These are phyloP conservation scores for Pao palembangensis DNA, from an alignment of 2,113 vertebrate genomes.

Conservation along the genomic window DNA sequence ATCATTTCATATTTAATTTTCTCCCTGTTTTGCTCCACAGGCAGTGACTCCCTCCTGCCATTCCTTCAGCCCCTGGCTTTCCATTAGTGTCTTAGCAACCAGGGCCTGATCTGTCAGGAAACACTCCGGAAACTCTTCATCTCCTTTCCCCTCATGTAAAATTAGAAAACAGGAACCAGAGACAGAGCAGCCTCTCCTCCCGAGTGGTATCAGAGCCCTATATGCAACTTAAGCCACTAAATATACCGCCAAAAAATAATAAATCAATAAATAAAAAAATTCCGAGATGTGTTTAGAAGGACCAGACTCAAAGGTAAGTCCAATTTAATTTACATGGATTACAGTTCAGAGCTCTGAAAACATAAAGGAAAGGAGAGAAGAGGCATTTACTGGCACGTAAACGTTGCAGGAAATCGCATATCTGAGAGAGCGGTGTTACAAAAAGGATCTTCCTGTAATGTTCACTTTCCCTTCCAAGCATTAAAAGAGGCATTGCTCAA, in stretches of 20 bases:
- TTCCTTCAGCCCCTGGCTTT: conserved; percentile 48
- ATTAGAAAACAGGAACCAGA: conserved; percentile 54
- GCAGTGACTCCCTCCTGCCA: conserved; percentile 51
- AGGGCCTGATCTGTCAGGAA: conserved; percentile 43
- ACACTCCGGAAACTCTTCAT: conserved; percentile 42
- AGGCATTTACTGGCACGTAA: background rate
- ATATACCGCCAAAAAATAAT: no score
- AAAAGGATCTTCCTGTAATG: background rate
- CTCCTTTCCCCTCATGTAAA: conserved; percentile 42
- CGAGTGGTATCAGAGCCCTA: no score
- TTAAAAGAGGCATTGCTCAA: background rate
- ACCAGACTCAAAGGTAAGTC: background rate
- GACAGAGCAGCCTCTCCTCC: background rate
- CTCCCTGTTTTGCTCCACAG: conserved; percentile 10
- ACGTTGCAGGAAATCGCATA: conserved; percentile 4
- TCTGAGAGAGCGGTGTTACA: conserved; percentile 2
- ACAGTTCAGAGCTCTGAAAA: background rate
- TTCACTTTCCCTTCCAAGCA: background rate
- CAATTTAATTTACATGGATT: background rate
- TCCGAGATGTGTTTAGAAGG: background rate
- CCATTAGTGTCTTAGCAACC: conserved; percentile 63
- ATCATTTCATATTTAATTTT: conserved; percentile 20
- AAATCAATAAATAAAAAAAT: background rate
- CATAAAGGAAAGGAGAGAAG: background rate
- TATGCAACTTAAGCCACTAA: no score